Base-by-base conservation (phyloP, 1,140 invertebrate genomes). In the Rhagoletis pomonella region DNA sequence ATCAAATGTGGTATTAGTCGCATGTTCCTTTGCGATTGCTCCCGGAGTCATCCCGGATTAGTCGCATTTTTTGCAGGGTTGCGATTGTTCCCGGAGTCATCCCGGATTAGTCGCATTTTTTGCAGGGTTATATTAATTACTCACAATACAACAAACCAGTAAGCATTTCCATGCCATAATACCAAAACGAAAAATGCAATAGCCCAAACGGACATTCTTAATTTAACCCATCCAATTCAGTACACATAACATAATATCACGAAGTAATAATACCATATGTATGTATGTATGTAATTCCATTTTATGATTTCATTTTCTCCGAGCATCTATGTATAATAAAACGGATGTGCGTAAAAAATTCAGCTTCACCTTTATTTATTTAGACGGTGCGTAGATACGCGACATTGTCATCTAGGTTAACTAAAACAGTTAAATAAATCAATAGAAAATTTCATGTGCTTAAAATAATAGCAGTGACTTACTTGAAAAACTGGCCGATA, bases 51-150 rank as follows among this genome's bases (percentile, higher is more conserved):
- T n/a, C n/a, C n/a, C n/a, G n/a, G n/a, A n/a, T n/a, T n/a, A n/a
- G n/a, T n/a, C n/a, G n/a, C n/a, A n/a, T n/a, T n/a, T n/a, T n/a
- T n/a, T n/a, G n/a, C n/a, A n/a, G n/a, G n/a, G n/a, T n/a, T n/a
- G n/a, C n/a, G n/a, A n/a, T n/a, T n/a, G n/a, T n/a, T n/a, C n/a
- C n/a, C n/a, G n/a, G n/a, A n/a, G n/a, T n/a, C n/a, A n/a, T n/a
- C n/a, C n/a, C n/a, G n/a, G n/a, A n/a, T n/a, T n/a, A n/a, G n/a
- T n/a, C n/a, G n/a, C n/a, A n/a, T n/a, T n/a, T n/a, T n/a, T n/a
- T n/a, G n/a, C n/a, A n/a, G n/a, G n/a, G n/a, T 55, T 84, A 84
- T 87, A 84, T 44, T 87, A 55, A 39, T 50, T 67, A 65, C 50
- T n/a, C 77, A n/a, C 6, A 19, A 55, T 3, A 55, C 29, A 29